Percentiles rank a stretch among this genome's conserved stretches.
Evolutionary conservation across 2,113 vertebrate genomes (phyloP).

Genomic region (Tupaia tana): DNA sequence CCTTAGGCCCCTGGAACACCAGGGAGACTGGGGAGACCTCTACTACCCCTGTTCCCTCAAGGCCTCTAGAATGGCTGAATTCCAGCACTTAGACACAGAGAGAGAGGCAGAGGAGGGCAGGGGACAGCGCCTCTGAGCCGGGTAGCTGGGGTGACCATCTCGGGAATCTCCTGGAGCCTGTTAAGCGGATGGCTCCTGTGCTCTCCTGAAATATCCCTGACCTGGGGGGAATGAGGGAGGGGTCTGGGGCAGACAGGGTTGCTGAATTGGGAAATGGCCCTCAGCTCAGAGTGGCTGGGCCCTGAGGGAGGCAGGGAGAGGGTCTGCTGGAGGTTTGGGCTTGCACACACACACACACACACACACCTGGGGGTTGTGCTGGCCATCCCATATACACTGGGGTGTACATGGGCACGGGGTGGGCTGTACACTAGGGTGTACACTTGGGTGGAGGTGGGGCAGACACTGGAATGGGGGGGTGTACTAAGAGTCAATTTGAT

Average conservation of each 20-base stretch:
- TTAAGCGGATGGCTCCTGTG: conserved; percentile 24
- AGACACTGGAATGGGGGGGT: too few species aligned
- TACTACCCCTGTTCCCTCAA: not conserved
- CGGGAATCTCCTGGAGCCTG: conserved; percentile 66
- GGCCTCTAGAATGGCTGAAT: conserved; percentile 3
- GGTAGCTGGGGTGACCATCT: conserved; percentile 7
- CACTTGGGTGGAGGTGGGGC: too few species aligned
- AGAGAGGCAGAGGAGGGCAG: not conserved
- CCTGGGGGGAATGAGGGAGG: conserved; percentile 60
- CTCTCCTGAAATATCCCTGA: conserved; percentile 71
- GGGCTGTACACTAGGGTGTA: too few species aligned
- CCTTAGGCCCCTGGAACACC: not conserved
- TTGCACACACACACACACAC: too few species aligned
- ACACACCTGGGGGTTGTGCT: not conserved
- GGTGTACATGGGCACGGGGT: too few species aligned
- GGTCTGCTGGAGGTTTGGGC: not conserved
- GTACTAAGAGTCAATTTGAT: not conserved
- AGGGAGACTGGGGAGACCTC: not conserved
- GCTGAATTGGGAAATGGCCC: conserved; percentile 40
- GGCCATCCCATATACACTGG: not conserved
- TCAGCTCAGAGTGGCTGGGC: not conserved
- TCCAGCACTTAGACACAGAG: not conserved
- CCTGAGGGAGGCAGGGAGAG: not conserved
- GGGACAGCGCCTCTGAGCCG: not conserved
- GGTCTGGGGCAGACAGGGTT: conserved; percentile 30